Evolutionary conservation across 2,113 vertebrate species (phyloP).

Genomic region (Rhagologus leucostigma): DNA sequence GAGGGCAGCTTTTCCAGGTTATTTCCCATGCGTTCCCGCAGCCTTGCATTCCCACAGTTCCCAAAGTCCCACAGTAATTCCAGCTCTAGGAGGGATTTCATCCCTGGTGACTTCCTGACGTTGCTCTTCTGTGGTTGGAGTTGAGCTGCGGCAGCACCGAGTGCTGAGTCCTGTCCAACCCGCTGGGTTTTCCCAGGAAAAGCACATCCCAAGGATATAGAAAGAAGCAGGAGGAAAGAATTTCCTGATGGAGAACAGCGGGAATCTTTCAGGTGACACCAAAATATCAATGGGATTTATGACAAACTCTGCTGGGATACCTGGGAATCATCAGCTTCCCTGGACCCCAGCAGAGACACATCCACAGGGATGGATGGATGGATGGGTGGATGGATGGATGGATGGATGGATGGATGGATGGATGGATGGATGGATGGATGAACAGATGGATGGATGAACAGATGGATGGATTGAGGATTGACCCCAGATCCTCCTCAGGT

Average conservation of each 20-base stretch:
- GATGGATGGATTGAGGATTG: too few relatives aligned
- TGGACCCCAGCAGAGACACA: neutral
- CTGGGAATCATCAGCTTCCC: rapidly evolving
- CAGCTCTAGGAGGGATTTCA: neutral
- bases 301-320: neutral
- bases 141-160: rapidly evolving
- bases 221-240: neutral
- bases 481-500: neutral
- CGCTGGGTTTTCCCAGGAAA: neutral
- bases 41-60: neutral
- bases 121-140: neutral
- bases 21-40: neutral
- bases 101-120: neutral
- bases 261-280: neutral
- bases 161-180: neutral
- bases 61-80: neutral
- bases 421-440: too few relatives aligned
- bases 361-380: neutral
- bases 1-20: neutral
- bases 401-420: too few relatives aligned
- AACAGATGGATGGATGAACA: neutral
- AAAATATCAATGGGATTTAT: neutral
- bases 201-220: neutral
- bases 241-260: neutral
- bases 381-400: neutral